Percentiles rank a stretch among this genome's conserved stretches.
phyloP scores from a whole-genome alignment of 2,113 vertebrate genomes.

The Polyodon spathula region DNA sequence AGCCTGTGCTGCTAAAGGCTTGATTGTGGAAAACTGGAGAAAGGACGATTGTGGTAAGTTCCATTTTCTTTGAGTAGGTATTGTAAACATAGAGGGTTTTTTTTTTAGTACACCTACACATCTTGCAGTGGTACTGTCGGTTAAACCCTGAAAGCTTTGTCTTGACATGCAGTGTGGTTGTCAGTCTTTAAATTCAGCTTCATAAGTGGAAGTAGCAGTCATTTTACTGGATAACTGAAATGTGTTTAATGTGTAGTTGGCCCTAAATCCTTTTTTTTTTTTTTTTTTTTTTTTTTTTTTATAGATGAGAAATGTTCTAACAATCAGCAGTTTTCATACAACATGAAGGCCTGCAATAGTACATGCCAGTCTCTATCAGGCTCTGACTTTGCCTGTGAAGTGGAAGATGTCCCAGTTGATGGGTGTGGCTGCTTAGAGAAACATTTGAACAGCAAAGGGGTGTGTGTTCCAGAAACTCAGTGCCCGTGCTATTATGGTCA shows the following conservation, averaged over 20 bases:
- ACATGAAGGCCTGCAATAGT: conserved; percentile 37
- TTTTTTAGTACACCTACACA: too few relatives aligned
- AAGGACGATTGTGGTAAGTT: conserved; percentile 46
- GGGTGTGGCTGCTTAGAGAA: conserved; percentile 49
- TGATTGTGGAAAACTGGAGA: conserved; percentile 49
- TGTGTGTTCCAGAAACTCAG: conserved; percentile 31
- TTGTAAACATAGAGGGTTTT: too few relatives aligned
- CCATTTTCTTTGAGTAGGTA: too few relatives aligned
- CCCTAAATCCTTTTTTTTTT: neutral
- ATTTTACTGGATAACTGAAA: neutral
- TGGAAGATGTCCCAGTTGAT: conserved; percentile 35
- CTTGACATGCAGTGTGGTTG: too few relatives aligned
- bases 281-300: conserved; percentile 5
- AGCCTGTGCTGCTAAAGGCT: conserved; percentile 44
- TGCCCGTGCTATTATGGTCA: conserved; percentile 35
- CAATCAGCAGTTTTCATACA: conserved; percentile 45
- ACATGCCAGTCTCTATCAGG: conserved; percentile 44
- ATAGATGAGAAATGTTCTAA: conserved; percentile 38
- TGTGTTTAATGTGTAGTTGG: neutral
- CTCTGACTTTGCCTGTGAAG: conserved; percentile 36
- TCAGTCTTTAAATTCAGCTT: too few relatives aligned
- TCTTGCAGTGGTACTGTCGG: too few relatives aligned
- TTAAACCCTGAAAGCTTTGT: too few relatives aligned
- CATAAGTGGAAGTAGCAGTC: too few relatives aligned
- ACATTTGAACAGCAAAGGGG: conserved; percentile 28